Conservation (phyloP, 2,888 invertebrate genomes). For the Dioctria rufipes region DNA sequence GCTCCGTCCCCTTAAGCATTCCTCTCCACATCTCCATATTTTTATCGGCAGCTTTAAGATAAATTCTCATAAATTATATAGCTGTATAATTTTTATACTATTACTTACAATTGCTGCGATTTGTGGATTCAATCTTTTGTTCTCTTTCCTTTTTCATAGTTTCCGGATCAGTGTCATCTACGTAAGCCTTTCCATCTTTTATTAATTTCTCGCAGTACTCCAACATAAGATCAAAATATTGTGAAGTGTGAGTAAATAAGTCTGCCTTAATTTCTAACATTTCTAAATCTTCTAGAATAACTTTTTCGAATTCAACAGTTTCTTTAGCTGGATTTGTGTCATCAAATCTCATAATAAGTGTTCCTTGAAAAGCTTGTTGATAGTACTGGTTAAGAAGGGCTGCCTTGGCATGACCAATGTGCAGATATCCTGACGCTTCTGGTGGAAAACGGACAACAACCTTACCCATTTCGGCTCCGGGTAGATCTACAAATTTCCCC, state of each 20-base stretch:
- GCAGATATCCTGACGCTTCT: constrained; percentile 98
- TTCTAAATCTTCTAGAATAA: constrained; percentile 93
- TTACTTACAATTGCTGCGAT: constrained; percentile 85
- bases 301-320: constrained; percentile 96
- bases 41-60: constrained; percentile 79
- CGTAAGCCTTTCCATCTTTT: constrained; percentile 92
- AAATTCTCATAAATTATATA: background rate
- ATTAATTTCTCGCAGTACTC: constrained; percentile 90
- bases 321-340: constrained; percentile 99
- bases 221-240: constrained; percentile 95
- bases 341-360: constrained; percentile 98
- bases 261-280: constrained; percentile 95
- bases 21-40: constrained; percentile 94
- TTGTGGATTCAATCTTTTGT: constrained; percentile 86
- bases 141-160: constrained; percentile 96
- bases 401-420: constrained; percentile 99
- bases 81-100: background rate
- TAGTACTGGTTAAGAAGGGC: constrained; percentile 98
- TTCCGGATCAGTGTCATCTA: constrained; percentile 96
- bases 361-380: constrained; percentile 91
- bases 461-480: constrained; percentile 97
- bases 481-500: constrained; percentile 97
- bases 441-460: constrained; percentile 99
- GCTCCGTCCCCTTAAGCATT: constrained; percentile 88
- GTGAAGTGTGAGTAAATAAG: constrained; percentile 93